Evolutionary conservation across 2,113 vertebrate genomes (phyloP), one percentile per base, ranked within the genome.

Genomic region (Pogonocichla stellata): DNA sequence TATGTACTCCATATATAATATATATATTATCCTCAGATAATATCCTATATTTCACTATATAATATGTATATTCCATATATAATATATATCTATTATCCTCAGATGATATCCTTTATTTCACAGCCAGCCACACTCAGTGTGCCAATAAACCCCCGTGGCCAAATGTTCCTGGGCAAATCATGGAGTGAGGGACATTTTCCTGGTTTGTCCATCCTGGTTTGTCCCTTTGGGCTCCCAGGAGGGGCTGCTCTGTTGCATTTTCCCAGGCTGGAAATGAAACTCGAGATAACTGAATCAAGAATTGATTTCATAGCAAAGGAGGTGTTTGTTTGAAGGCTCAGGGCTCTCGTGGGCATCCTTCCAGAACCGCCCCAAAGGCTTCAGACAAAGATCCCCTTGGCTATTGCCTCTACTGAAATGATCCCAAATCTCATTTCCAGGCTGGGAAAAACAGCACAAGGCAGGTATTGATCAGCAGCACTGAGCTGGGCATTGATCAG

Each of bases 401-500:
- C 4, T 12, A 8, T 5, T 2, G 6, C 4, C 24, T 18, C 9
- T 3, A 4, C 6, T 4, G 17, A 62, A 62, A 42, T 12, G 3
- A 26, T 9, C 28, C 6, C 10, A 5, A 10, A 5, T 25, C 47
- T 48, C 26, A 24, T 47, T 6, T 9, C 10, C 28, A 33, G 34
- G 1, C 5, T 26, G 45, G 45, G 29, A 12, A 16, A 36, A 75
- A 11, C 22, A 15, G 34, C 92, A 93, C 74, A 88, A 87, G 90
- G 36, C 70, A 48, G 58, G 90, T 90, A 97, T 86, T n/a, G 34
- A 48, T 48, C 47, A 25, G n/a, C 19, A 22, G 31, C 16, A 42
- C 42, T 42, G 45, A 45, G 20, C 19, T 45, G 19, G 47, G 23
- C 4, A 48, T 14, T 48, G 47, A 24, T 48, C 47, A 48, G 22